phyloP scores from a whole-genome alignment of 2,797 vertebrate species.

The Sitta carolinensis region DNA sequence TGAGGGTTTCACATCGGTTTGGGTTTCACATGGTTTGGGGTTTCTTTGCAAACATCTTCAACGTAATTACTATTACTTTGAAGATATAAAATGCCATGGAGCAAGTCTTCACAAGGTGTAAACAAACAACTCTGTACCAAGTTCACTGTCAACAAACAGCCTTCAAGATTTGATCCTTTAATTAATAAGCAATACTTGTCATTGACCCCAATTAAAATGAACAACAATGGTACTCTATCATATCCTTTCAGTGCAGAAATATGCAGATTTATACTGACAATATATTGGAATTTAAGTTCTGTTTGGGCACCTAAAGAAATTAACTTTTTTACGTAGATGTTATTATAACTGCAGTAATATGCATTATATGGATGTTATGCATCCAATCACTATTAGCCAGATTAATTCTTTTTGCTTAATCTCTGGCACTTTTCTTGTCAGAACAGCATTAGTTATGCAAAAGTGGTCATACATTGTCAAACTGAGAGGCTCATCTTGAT shows the following conservation, averaged over 20 bases:
- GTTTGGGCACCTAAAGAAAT: background rate
- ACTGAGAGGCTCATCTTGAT: conserved; percentile 72
- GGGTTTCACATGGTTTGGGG: background rate
- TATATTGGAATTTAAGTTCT: background rate
- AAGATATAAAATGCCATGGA: background rate
- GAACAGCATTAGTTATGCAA: conserved; percentile 71
- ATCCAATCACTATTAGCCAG: conserved; percentile 58
- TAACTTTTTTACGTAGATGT: background rate
- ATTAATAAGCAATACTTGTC: background rate
- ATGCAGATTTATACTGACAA: background rate
- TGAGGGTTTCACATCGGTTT: background rate
- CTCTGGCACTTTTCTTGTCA: conserved; percentile 48
- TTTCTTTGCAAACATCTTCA: conserved; percentile 10
- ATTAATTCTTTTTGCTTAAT: conserved; percentile 62
- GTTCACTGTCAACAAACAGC: background rate
- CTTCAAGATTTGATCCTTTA: background rate
- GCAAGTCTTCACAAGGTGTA: background rate
- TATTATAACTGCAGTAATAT: conserved; percentile 1
- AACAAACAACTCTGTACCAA: background rate
- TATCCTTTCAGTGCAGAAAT: background rate
- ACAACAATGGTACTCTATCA: background rate
- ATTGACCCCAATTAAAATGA: background rate
- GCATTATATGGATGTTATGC: background rate
- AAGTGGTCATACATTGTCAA: conserved; percentile 70
- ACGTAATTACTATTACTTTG: background rate